Percentiles rank a stretch among this genome's conserved stretches.
Conservation (phyloP, 2,888 invertebrate species). For the Papilio demoleus region DNA sequence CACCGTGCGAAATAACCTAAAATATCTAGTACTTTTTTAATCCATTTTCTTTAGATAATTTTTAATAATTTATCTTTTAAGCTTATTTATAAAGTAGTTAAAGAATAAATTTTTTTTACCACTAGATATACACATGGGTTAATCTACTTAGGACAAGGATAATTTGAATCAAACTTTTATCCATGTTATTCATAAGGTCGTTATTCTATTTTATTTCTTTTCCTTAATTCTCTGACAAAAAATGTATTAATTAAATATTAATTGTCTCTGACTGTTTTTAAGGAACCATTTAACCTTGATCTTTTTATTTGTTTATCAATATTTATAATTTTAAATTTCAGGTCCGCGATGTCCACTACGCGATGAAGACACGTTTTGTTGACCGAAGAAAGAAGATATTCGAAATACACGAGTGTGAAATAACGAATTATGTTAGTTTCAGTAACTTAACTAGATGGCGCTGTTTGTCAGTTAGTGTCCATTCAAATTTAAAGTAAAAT, state of each 20-base stretch:
- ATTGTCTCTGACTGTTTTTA: not conserved
- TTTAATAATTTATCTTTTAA: not conserved
- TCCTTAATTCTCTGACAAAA: no score
- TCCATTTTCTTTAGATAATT: not conserved
- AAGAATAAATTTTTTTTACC: no score
- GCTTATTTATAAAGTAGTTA: no score
- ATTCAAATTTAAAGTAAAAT: not conserved
- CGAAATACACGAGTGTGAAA: constrained; percentile 43
- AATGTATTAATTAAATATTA: no score
- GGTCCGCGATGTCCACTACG: constrained; percentile 56
- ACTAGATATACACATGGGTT: no score
- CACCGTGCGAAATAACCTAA: not conserved
- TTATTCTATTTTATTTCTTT: no score
- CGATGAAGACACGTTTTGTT: constrained; percentile 51
- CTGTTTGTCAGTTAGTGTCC: not conserved
- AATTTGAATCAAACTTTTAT: no score
- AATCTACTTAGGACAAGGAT: no score
- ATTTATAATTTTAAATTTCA: constrained; percentile 48
- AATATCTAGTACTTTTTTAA: not conserved
- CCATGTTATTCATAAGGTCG: no score
- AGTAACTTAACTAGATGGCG: constrained; percentile 18
- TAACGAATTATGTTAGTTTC: constrained; percentile 39
- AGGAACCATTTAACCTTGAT: not conserved
- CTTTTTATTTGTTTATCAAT: constrained; percentile 28
- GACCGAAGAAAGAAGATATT: constrained; percentile 53